Evolutionary conservation across 2,113 vertebrate genomes (phyloP).

Genomic region (Brachionichthys hirsutus): DNA sequence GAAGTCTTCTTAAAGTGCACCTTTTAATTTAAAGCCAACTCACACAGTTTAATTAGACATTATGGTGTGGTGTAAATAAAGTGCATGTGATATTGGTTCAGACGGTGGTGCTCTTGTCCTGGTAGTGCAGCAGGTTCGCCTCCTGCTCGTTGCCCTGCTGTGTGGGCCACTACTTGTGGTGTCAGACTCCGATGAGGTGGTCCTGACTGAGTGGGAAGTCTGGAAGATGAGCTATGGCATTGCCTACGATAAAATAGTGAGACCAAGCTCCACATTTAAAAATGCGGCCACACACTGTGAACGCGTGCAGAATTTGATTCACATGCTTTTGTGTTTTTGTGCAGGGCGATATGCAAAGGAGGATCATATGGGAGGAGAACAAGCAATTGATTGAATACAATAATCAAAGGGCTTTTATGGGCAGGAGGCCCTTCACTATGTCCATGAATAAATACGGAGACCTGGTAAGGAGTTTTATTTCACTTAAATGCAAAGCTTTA

Average conservation of each 20-base stretch:
- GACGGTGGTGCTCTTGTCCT: conserved; percentile 3
- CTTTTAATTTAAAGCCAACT: no score
- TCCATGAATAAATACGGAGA: conserved; percentile 80
- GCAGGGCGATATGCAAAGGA: conserved; percentile 66
- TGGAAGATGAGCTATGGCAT: conserved; percentile 72
- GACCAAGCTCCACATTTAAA: neutral
- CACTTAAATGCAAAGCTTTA: neutral
- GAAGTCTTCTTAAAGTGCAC: no score
- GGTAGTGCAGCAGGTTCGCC: conserved; percentile 36
- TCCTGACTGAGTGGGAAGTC: conserved; percentile 64
- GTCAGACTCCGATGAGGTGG: conserved; percentile 69
- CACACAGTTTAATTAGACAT: no score
- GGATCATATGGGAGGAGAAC: conserved; percentile 74
- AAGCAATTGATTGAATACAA: conserved; percentile 67
- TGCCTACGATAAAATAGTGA: conserved; percentile 64
- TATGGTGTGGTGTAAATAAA: neutral
- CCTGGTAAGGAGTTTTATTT: conserved; percentile 55
- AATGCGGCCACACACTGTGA: neutral
- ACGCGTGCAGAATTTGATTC: neutral
- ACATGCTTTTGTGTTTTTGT: neutral
- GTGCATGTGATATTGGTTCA: neutral
- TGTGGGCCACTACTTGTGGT: conserved; percentile 24
- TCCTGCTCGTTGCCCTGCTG: conserved; percentile 57
- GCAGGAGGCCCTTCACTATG: conserved; percentile 71
- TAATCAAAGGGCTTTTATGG: conserved; percentile 64